Conservation (phyloP, 1,140 invertebrate species). For the Apis cerana region DNA sequence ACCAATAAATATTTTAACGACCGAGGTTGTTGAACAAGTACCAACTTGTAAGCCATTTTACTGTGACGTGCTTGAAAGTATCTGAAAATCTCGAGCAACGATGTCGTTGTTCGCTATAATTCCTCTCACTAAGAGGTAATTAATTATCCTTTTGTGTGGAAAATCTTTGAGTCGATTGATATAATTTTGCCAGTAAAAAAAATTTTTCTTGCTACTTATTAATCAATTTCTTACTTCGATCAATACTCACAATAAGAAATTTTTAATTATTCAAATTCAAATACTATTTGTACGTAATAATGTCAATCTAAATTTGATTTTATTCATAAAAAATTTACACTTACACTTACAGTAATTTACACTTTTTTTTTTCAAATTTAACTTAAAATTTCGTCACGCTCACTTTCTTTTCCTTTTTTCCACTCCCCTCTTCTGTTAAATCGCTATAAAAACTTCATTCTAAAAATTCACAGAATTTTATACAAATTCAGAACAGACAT, state of each 20-base stretch:
- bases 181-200: not conserved
- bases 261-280: not conserved
- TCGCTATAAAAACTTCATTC: too few relatives aligned
- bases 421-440: too few relatives aligned
- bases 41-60: slow-evolving; percentile 29
- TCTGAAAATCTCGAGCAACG: slow-evolving; percentile 5
- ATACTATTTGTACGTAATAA: not conserved
- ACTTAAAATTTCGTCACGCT: too few relatives aligned
- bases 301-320: not conserved
- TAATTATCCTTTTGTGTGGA: slow-evolving; percentile 26
- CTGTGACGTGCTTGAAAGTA: slow-evolving; percentile 29
- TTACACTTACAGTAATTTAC: too few relatives aligned
- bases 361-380: too few relatives aligned
- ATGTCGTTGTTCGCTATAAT: slow-evolving; percentile 35
- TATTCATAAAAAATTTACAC: not conserved
- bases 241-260: not conserved
- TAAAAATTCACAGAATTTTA: too few relatives aligned
- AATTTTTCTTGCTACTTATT: not conserved
- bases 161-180: not conserved
- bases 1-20: slow-evolving; percentile 30
- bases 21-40: slow-evolving; percentile 28
- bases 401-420: too few relatives aligned
- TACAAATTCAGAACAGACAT: too few relatives aligned
- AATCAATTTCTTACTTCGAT: not conserved
- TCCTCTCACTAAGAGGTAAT: not conserved